A percentile compares a stretch with the other conserved stretches of the same genome.
phyloP scores from a whole-genome alignment of 2,888 invertebrate species.

The Microplitis deprimator region DNA sequence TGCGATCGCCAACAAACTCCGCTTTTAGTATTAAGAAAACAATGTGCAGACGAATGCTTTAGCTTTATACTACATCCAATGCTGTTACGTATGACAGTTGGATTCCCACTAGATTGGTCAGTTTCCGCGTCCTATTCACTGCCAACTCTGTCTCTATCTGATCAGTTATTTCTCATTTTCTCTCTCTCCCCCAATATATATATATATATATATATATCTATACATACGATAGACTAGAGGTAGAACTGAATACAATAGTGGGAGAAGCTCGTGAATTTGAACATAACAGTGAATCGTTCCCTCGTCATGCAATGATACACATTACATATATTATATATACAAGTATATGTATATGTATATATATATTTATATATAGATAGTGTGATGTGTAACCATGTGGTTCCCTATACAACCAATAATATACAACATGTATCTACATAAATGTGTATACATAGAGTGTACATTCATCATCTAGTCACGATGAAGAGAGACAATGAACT shows the following conservation, averaged over 20 bases:
- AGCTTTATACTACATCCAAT: not conserved
- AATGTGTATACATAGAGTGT: not conserved
- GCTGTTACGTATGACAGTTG: not conserved
- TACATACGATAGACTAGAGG: not conserved
- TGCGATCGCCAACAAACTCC: not conserved
- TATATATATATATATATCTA: not conserved
- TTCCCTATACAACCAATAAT: not conserved
- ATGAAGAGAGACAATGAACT: constrained; percentile 1
- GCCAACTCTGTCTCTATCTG: constrained; percentile 18
- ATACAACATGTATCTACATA: not conserved
- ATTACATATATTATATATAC: not conserved
- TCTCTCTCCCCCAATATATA: not conserved
- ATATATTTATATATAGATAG: not conserved
- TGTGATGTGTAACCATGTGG: not conserved
- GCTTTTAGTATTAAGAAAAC: constrained; percentile 5
- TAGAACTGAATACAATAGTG: constrained; percentile 22
- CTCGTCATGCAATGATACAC: not conserved
- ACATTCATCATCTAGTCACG: constrained; percentile 26
- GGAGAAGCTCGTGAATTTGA: constrained; percentile 10
- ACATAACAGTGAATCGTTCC: not conserved
- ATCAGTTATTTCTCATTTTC: constrained; percentile 20
- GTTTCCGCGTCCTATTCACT: constrained; percentile 19
- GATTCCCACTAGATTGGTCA: constrained; percentile 25
- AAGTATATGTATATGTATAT: not conserved
- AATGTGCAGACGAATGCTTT: not conserved